phyloP scores from a whole-genome alignment of 92 coral and sea anemone species.

The Muricea muricata region DNA sequence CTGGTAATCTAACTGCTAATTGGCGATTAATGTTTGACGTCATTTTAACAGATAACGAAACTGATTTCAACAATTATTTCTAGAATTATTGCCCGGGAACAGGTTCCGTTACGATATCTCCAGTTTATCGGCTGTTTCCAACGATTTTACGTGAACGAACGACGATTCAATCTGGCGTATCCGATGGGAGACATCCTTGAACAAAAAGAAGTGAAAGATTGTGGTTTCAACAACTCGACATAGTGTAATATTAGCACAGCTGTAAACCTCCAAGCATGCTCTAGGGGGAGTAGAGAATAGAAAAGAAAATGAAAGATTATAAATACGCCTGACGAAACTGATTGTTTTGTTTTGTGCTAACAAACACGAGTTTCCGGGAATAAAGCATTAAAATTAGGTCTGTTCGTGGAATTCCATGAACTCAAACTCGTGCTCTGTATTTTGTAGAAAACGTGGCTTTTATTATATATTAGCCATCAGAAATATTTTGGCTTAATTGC shows the following conservation, averaged over 20 bases:
- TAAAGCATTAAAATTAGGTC: too few relatives aligned
- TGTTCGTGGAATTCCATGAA: not conserved
- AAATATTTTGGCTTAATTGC: too few relatives aligned
- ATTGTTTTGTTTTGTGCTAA: too few relatives aligned
- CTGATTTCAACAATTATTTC: not conserved
- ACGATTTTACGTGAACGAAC: constrained; percentile 29
- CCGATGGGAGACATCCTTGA: constrained; percentile 17
- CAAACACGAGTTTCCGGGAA: too few relatives aligned
- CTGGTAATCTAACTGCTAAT: too few relatives aligned
- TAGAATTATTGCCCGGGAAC: constrained; percentile 34
- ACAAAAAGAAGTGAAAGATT: not conserved
- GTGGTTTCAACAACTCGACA: not conserved
- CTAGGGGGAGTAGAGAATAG: not conserved
- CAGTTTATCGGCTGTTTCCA: constrained; percentile 45
- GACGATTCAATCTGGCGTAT: constrained; percentile 37
- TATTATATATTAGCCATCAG: too few relatives aligned
- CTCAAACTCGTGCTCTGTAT: not conserved
- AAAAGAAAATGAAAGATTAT: not conserved
- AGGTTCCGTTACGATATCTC: not conserved
- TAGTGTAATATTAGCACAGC: not conserved
- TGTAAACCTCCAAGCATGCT: not conserved
- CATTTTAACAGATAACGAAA: not conserved
- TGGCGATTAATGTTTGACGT: too few relatives aligned
- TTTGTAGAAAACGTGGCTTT: too few relatives aligned
- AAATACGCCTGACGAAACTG: too few relatives aligned